phyloP scores from a whole-genome alignment of 64 coral and sea anemone genomes.

The Montipora foliosa region DNA sequence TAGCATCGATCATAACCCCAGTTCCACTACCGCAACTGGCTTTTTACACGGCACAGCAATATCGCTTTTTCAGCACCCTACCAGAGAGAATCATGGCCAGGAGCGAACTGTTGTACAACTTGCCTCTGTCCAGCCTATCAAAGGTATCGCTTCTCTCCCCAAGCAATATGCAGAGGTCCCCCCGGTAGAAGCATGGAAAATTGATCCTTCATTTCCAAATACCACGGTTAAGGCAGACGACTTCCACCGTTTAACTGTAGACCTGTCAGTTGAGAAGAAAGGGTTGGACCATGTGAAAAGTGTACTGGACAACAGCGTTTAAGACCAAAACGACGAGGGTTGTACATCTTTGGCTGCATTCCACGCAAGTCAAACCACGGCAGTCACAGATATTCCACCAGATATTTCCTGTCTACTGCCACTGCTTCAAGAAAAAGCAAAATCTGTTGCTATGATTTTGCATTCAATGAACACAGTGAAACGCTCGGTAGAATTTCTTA shows the following conservation, averaged over 20 bases:
- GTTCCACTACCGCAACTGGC: constrained; percentile 25
- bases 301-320: constrained; percentile 15
- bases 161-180: constrained; percentile 54
- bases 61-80: constrained; percentile 40
- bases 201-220: constrained; percentile 48
- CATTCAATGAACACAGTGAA: constrained; percentile 26
- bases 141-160: constrained; percentile 51
- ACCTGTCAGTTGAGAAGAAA: constrained; percentile 1
- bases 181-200: constrained; percentile 50
- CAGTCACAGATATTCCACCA: not conserved
- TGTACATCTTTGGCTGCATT: constrained; percentile 46
- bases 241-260: constrained; percentile 15
- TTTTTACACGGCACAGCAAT: constrained; percentile 34
- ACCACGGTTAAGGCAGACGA: constrained; percentile 31
- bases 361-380: constrained; percentile 10
- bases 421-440: constrained; percentile 33
- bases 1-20: not conserved
- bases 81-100: constrained; percentile 46
- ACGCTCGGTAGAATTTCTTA: not conserved
- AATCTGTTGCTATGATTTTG: not conserved
- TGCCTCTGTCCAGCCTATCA: constrained; percentile 20
- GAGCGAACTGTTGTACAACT: constrained; percentile 35
- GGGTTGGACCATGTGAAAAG: constrained; percentile 13
- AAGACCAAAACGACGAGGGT: not conserved
- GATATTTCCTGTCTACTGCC: constrained; percentile 27